Conservation (phyloP, 1,140 invertebrate species). For the Holotrichia oblita region DNA sequence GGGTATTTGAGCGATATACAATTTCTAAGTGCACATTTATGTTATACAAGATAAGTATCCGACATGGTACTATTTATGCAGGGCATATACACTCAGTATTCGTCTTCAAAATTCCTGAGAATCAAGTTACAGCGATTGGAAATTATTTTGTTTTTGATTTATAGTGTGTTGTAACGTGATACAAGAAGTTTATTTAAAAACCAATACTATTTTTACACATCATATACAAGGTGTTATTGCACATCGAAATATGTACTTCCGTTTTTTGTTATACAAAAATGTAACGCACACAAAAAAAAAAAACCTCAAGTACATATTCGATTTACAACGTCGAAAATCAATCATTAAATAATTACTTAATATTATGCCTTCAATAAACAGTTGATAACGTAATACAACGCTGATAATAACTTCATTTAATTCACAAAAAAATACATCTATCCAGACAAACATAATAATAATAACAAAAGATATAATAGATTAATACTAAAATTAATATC, state of each 20-base stretch:
- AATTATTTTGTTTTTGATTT: no score
- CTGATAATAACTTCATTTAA: slow-evolving; percentile 23
- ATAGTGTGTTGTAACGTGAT: neutral
- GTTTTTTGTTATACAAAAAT: no score
- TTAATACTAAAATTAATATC: slow-evolving; percentile 44
- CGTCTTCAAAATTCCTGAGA: neutral
- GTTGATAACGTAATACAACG: slow-evolving; percentile 17
- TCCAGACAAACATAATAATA: neutral
- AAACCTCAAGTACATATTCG: neutral
- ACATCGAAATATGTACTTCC: slow-evolving; percentile 7
- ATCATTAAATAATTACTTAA: slow-evolving; percentile 21
- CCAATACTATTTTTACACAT: neutral
- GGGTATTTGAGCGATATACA: slow-evolving; percentile 3
- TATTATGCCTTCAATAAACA: slow-evolving; percentile 23
- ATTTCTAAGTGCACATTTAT: slow-evolving; percentile 19
- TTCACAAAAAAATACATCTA: no score
- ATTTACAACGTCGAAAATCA: neutral
- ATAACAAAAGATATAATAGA: neutral
- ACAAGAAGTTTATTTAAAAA: slow-evolving; percentile 3
- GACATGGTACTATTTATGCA: neutral
- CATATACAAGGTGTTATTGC: neutral
- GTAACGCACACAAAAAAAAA: neutral
- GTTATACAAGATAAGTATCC: neutral
- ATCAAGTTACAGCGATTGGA: neutral
- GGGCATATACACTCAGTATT: neutral